Base-by-base conservation (phyloP, 2,797 vertebrate species). In the Dendrocincla fuliginosa region DNA sequence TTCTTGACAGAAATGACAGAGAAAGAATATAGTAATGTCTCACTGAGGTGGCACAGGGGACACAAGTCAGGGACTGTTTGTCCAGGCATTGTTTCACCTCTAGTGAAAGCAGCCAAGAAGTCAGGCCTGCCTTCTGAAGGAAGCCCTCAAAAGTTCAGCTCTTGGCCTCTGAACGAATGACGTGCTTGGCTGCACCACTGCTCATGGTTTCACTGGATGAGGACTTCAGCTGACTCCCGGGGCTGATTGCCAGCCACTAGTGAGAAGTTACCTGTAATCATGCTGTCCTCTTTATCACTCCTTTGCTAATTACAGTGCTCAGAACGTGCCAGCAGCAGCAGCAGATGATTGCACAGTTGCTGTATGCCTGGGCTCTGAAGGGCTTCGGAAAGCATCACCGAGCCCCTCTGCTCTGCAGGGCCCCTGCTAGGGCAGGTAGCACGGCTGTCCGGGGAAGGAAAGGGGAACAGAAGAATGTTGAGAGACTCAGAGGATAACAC, bases 321-420 rank as follows among this genome's bases (percentile, higher is more conserved):
- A 56, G 57, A 55, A 47, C 46, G 37, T 85, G 39, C 64, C 60
- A 90, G 83, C 39, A 81, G 69, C 33, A 70, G 68, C 41, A 77
- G 56, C 60, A 70, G 84, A 18, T 50, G 67, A 65, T 19, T 77
- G 55, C 49, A 8, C 25, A 22, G 67, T 65, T 16, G 0, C 59
- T 39, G 23, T 13, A 17, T 0, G 1, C 69, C 56, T 0, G 0
- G n/a, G 30, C 41, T 71, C n/a, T 0, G 0, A 50, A 25, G 33
- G 73, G 39, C 33, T 89, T 82, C 22, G 32, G 53, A 56, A 78
- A 65, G 56, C 24, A 12, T n/a, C 63, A 5, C 61, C 0, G 0
- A 92, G 22, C 33, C 71, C 73, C 20, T 85, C 28, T 56, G 50
- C 67, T 69, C 60, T 44, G 12, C 47, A 71, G 23, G 52, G 27